Evolutionary conservation across 2,113 vertebrate species (phyloP), one percentile per base, ranked within the genome.

Genomic region (Mola mola): DNA sequence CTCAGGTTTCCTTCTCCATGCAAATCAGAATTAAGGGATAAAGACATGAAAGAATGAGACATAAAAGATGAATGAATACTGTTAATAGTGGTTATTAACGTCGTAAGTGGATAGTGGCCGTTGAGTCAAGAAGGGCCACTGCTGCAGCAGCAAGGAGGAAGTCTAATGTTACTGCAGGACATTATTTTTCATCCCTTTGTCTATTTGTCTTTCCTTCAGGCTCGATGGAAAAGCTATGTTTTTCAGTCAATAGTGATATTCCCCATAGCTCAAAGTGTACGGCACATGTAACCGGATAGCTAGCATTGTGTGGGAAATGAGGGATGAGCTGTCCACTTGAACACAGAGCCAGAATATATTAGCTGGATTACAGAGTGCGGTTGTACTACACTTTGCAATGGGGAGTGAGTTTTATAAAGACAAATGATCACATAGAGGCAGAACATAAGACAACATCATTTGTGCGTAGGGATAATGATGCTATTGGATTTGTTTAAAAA

Each of bases 241-340:
- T n/a, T 78, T 77, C 43, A 51, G 36, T 81, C 76, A 81, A 89
- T 86, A 79, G 63, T 50, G 55, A 24, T 37, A 71, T 70, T 82
- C 81, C 72, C 79, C 71, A 60, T 74, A 51, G 70, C 48, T 51
- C 58, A 41, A 53, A 69, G 43, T 44, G 42, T 29, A 36, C 64
- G 36, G 22, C 41, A 19, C 34, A 56, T 79, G 78, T 53, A 79
- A 84, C 59, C 34, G 47, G 61, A 87, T 67, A 81, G 28, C 33
- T n/a, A 25, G 17, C 59, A 25, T n/a, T 46, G 68, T 66, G 51
- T 56, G 33, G 36, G 63, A 74, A 71, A 66, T 19, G 37, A 33
- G 6, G 36, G 68, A 72, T 48, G 49, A 3, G 16, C 25, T 58
- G 25, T 76, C 26, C 49, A 34, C 24, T 48, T 61, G 61, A n/a